Base-by-base conservation (phyloP, 1,140 invertebrate species). In the Reticulitermes speratus region DNA sequence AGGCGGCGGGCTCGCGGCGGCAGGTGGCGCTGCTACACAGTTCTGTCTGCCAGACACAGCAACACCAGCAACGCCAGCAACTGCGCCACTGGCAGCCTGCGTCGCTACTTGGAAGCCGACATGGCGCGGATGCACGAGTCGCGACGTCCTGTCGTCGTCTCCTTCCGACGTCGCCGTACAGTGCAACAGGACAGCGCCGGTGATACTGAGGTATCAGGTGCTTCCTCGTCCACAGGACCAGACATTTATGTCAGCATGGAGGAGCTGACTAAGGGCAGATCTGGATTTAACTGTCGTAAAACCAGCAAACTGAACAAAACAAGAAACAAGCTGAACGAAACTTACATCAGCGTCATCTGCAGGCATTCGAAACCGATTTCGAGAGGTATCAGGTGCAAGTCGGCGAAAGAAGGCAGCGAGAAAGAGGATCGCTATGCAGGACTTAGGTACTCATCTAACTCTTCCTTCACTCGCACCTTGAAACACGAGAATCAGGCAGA, bases 31-130 rank as follows among this genome's bases (percentile, higher is more conserved):
- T 75, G 69, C 87, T 90, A 90, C 87, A 88, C 88, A 30, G 89
- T 88, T 45, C 87, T 90, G 87, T 90, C 89, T 16, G 88, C 87
- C 75, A 87, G 89, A 32, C 88, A 89, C 87, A 89, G 89, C 87
- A 89, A 89, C 88, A 89, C 88, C 82, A 89, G 89, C 86, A 88
- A 86, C 85, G 86, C 30, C 44, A 87, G 84, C 48, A 84, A 86
- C 86, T 85, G 84, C 81, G 85, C 85, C 55, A 87, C 52, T 16
- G 69, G 55, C 23, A 75, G 44, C 3, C 84, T 84, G 45, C 84
- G 84, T 16, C 65, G 65, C 65, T 84, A 90, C 87, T 86, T 89
- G 52, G 89, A 90, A 87, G 88, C 87, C 8, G 89, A 89, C 85
- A 88, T 89, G 88, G 88, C 88, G 83, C 87, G 88, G 59, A 65